Conservation (phyloP, 2,888 invertebrate species). For the Yponomeuta malinellus region DNA sequence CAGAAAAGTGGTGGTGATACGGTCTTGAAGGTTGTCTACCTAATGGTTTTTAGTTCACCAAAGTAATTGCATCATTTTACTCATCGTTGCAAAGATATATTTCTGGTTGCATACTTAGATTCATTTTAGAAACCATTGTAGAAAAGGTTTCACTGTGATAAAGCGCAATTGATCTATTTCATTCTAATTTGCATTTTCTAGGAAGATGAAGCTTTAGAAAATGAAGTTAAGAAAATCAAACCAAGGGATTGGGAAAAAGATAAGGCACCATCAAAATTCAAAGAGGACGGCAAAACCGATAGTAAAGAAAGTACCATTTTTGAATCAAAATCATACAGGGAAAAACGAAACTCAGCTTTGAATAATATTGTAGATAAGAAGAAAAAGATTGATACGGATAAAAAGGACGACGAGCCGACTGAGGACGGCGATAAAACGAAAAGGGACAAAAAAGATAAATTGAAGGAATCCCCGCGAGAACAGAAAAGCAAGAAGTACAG, state of each 20-base stretch:
- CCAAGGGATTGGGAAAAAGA: conserved; percentile 67
- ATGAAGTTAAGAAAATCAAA: conserved; percentile 67
- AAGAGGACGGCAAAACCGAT: conserved; percentile 51
- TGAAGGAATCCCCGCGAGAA: conserved; percentile 63
- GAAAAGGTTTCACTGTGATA: too few relatives aligned
- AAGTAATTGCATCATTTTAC: neutral
- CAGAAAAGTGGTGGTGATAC: conserved; percentile 65
- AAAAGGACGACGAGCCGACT: conserved; percentile 46
- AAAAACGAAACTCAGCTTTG: conserved; percentile 44
- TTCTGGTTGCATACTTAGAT: neutral
- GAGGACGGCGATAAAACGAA: conserved; percentile 63
- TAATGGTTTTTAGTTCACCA: neutral
- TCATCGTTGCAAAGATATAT: neutral
- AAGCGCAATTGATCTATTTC: neutral
- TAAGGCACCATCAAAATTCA: conserved; percentile 40
- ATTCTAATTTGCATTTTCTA: conserved; percentile 22
- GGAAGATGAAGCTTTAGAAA: conserved; percentile 63
- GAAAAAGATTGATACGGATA: conserved; percentile 60
- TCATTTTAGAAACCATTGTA: neutral
- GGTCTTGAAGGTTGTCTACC: conserved; percentile 43
- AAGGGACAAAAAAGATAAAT: conserved; percentile 60
- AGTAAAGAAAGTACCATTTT: conserved; percentile 48
- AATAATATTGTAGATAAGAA: conserved; percentile 61
- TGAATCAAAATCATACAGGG: conserved; percentile 62
- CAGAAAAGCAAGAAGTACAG: conserved; percentile 68